Evolutionary conservation across 2,888 invertebrate genomes (phyloP).

Genomic region (Oxyscelio sp.): DNA sequence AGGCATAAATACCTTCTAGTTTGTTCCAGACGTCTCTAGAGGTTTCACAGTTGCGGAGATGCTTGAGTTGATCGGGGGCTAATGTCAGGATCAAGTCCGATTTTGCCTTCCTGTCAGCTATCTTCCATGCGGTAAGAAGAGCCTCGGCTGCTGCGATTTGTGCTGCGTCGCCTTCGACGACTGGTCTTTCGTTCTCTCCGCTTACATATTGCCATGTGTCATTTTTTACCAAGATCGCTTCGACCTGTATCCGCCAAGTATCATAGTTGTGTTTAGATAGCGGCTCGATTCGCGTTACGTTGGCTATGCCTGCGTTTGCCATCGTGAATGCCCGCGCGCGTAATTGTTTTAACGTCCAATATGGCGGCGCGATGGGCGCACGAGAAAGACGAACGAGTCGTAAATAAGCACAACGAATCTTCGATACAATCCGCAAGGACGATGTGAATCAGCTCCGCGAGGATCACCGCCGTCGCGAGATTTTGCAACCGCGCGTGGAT

Average conservation of each 20-base stretch:
- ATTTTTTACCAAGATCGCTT: no score
- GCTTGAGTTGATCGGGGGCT: slow-evolving; percentile 1
- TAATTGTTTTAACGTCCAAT: neutral
- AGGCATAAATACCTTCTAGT: neutral
- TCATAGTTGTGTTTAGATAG: neutral
- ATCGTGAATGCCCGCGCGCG: neutral
- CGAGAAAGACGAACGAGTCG: neutral
- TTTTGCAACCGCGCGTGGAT: neutral
- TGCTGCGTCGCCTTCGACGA: neutral
- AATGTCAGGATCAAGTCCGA: slow-evolving; percentile 5
- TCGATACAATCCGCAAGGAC: neutral
- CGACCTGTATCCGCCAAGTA: no score
- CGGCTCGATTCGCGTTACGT: neutral
- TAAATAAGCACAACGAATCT: neutral
- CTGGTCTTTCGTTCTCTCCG: neutral
- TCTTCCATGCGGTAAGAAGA: neutral
- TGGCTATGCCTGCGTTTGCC: neutral
- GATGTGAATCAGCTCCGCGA: neutral
- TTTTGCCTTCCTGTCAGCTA: neutral
- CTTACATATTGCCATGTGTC: neutral
- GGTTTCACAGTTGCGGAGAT: slow-evolving; percentile 9
- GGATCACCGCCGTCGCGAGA: neutral
- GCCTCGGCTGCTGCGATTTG: neutral
- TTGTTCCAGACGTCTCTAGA: neutral
- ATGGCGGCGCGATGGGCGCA: neutral